These are phyloP conservation scores for Penaeus chinensis DNA, from an alignment of 1,140 invertebrate species.

Conservation along the genomic window DNA sequence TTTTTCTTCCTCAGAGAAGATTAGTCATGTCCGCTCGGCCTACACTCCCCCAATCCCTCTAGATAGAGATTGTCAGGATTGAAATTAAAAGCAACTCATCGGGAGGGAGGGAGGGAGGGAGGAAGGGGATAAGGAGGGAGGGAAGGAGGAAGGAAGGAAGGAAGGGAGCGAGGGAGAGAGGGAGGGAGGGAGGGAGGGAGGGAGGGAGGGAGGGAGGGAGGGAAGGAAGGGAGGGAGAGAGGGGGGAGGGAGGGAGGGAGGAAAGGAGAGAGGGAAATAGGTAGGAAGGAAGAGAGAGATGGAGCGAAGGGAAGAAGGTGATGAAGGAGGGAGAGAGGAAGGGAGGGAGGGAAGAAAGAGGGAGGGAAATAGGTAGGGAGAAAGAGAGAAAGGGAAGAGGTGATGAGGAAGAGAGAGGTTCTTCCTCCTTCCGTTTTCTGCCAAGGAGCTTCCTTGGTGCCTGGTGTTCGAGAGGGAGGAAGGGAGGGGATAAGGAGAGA, in stretches of 20 bases:
- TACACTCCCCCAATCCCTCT: too few species aligned
- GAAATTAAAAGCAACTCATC: too few species aligned
- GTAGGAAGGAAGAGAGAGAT: background rate
- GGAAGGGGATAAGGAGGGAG: background rate
- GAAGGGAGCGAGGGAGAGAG: background rate
- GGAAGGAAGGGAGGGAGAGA: conserved; percentile 1
- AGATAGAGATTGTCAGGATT: too few species aligned
- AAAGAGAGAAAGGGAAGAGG: conserved; percentile 9
- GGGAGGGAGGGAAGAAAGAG: background rate
- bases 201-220: conserved; percentile 7
- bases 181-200: conserved; percentile 1
- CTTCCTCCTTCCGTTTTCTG: too few species aligned
- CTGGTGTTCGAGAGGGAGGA: too few species aligned
- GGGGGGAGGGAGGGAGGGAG: too few species aligned
- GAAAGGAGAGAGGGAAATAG: background rate
- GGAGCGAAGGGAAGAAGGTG: background rate
- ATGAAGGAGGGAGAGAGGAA: background rate
- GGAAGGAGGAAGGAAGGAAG: background rate
- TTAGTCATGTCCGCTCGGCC: too few species aligned
- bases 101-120: background rate
- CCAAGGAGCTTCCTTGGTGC: too few species aligned
- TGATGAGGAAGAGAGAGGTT: too few species aligned
- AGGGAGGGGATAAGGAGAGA: too few species aligned
- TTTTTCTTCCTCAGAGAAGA: too few species aligned
- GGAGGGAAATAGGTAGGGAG: background rate